Evolutionary conservation across 2,113 vertebrate genomes (phyloP), one percentile per base, ranked within the genome.

Genomic region (Sapayoa aenigma): DNA sequence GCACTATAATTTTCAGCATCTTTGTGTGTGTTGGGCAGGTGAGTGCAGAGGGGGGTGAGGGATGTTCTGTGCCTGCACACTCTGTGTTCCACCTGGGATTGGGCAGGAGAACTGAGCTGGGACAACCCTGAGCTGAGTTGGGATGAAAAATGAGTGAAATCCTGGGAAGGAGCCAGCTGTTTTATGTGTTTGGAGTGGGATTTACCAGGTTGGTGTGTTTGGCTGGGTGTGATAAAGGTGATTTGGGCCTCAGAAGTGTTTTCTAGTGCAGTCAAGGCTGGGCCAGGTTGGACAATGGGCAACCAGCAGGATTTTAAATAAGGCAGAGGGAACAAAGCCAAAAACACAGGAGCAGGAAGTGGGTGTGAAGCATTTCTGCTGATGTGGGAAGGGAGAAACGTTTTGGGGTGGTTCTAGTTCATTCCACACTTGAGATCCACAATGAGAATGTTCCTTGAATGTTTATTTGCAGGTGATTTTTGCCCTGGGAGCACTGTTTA

Each of bases 21-120:
- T 99, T 99, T 74, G 99, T 99, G 83, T 99, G 98, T 93, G n/a
- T 97, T 12, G 99, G 99, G 74, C 99, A 99, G 98, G 99, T 99
- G 93, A 95, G 98, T 96, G 76, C 50, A 33, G 27, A 21, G 4
- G 8, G 20, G 16, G 82, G 23, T 14, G 49, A 19, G 12, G n/a
- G n/a, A 1, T 24, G 47, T 0, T 2, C 42, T 76, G 62, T 22
- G 37, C 5, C 44, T 86, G 73, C 31, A 12, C 14, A 25, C 56
- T 15, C 44, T 28, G 52, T 49, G 8, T 56, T 87, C 30, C 12
- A 10, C 5, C 0, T 37, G 25, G 46, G 46, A 16, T 11, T 0
- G 1, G 33, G 6, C 9, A 33, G 41, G 13, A 17, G 33, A 72
- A 4, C 8, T 50, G 33, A 22, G 14, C 1, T 42, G 24, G 56